Conservation (phyloP, 2,113 vertebrate species). For the Tricholaema leucomelas region DNA sequence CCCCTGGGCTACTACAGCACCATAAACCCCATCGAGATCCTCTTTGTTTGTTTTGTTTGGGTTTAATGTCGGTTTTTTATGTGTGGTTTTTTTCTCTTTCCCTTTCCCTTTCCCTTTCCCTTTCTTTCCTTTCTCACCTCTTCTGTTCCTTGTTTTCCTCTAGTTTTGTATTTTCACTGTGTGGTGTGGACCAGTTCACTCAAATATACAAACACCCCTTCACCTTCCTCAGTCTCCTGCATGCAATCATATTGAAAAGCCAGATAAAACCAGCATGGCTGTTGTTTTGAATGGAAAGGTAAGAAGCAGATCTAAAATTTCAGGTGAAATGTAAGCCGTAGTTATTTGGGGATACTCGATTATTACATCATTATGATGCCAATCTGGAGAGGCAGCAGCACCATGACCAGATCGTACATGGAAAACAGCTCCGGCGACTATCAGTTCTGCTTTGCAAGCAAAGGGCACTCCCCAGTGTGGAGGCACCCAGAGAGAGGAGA, state of each 20-base stretch:
- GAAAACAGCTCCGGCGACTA: no score
- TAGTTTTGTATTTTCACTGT: background rate
- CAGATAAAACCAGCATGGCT: rapidly evolving
- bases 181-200: background rate
- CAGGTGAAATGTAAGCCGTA: background rate
- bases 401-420: no score
- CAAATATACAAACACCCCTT: rapidly evolving
- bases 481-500: no score
- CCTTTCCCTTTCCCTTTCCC: no score
- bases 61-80: no score
- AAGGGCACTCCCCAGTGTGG: no score
- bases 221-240: background rate
- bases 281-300: background rate
- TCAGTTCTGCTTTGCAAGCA: no score
- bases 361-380: no score
- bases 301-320: background rate
- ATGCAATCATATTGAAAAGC: background rate
- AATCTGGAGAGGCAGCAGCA: no score
- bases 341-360: background rate
- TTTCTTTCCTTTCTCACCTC: background rate
- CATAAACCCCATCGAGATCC: background rate
- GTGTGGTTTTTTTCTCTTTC: no score
- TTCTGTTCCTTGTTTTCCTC: background rate
- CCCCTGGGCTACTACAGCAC: background rate
- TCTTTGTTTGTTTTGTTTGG: background rate